Evolutionary conservation across 2,797 vertebrate species (phyloP).

Genomic region (Zalophus californianus): DNA sequence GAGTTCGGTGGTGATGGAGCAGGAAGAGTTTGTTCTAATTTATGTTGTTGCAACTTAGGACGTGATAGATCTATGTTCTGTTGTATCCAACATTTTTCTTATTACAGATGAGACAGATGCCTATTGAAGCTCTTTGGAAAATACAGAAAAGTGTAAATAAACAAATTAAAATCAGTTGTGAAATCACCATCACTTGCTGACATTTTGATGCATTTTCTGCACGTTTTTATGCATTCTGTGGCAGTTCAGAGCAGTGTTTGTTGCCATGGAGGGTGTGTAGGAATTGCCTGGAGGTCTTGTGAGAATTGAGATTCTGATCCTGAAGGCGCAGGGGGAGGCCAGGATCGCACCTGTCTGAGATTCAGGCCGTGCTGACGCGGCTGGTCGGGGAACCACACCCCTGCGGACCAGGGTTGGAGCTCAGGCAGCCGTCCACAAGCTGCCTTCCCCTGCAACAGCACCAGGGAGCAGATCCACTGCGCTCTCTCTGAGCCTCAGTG

Average conservation of each 20-base stretch:
- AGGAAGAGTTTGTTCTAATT: background rate
- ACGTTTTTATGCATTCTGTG: fast-evolving
- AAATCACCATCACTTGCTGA: background rate
- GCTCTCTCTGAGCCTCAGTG: background rate
- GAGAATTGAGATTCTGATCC: too few species aligned
- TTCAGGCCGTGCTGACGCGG: fast-evolving
- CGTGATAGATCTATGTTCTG: background rate
- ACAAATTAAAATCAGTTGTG: background rate
- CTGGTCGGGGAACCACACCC: too few species aligned
- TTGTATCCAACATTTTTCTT: background rate
- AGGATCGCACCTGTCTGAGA: background rate
- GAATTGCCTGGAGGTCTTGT: fast-evolving
- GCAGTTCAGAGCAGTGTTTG: fast-evolving
- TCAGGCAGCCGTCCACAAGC: fast-evolving
- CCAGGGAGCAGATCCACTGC: background rate
- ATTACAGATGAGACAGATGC: background rate
- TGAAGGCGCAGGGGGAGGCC: too few species aligned
- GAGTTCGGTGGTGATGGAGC: too few species aligned
- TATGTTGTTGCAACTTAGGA: background rate
- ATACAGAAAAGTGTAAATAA: background rate
- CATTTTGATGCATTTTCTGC: background rate
- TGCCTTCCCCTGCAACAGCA: fast-evolving
- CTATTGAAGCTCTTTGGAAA: background rate
- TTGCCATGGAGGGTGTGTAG: fast-evolving
- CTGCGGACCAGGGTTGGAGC: background rate